phyloP scores from a whole-genome alignment of 2,113 vertebrate genomes.

The Hippocampus comes region DNA sequence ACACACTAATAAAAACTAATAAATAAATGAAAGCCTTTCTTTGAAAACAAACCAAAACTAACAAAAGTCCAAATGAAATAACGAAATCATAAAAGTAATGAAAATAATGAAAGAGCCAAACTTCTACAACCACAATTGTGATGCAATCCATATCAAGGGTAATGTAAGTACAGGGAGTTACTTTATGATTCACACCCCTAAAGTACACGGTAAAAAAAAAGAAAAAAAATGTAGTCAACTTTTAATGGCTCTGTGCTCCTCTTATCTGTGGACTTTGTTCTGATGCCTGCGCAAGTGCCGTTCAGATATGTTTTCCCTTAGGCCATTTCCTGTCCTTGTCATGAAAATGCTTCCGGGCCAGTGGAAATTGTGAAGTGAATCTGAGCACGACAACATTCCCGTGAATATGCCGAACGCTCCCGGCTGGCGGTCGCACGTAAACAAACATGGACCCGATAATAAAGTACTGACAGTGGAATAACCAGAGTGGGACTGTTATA shows the following conservation, averaged over 20 bases:
- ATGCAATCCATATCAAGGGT: not conserved
- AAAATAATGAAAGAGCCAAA: no score
- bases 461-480: constrained; percentile 11
- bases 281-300: not conserved
- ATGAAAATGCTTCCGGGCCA: not conserved
- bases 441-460: constrained; percentile 38
- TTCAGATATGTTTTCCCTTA: not conserved
- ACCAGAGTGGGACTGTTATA: constrained; percentile 1
- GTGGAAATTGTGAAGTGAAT: not conserved
- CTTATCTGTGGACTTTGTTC: constrained; percentile 11
- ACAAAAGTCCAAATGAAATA: no score
- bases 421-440: constrained; percentile 34
- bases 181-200: not conserved
- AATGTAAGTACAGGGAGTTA: not conserved
- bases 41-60: no score
- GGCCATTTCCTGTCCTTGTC: not conserved
- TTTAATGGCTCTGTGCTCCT: not conserved
- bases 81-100: no score
- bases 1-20: no score
- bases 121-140: not conserved
- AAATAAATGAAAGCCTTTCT: no score
- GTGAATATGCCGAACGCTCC: not conserved
- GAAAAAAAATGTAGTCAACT: not conserved
- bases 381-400: not conserved
- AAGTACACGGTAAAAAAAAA: not conserved